Conservation (phyloP, 2,797 vertebrate genomes). For the Spondyliosoma cantharus region DNA sequence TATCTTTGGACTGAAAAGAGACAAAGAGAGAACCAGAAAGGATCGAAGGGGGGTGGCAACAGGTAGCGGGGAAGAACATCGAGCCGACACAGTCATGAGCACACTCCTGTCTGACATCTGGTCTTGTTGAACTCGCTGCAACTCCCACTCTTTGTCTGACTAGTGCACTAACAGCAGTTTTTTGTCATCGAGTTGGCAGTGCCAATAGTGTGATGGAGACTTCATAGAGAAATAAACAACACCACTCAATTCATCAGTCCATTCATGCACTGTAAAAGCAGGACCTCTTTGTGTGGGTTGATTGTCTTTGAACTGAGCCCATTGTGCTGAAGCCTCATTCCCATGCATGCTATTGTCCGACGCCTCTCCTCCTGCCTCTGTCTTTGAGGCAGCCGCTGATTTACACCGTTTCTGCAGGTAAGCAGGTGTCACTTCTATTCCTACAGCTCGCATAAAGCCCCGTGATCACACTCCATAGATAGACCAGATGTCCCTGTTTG, state of each 20-base stretch:
- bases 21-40: constrained; percentile 38
- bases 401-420: constrained; percentile 75
- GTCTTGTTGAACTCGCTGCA: constrained; percentile 58
- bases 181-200: constrained; percentile 55
- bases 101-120: constrained; percentile 57
- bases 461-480: constrained; percentile 67
- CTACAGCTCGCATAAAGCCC: constrained; percentile 59
- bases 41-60: constrained; percentile 14
- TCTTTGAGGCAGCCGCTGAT: constrained; percentile 69
- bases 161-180: constrained; percentile 58
- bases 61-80: constrained; percentile 27
- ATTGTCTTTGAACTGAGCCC: constrained; percentile 75
- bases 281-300: constrained; percentile 68
- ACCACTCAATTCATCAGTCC: constrained; percentile 70
- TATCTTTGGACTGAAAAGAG: constrained; percentile 51
- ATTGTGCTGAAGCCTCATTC: constrained; percentile 69
- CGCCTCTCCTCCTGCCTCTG: constrained; percentile 44
- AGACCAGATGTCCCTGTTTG: constrained; percentile 76
- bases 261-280: constrained; percentile 70
- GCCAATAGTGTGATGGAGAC: constrained; percentile 73
- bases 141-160: constrained; percentile 64
- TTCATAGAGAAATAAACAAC: constrained; percentile 70
- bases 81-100: constrained; percentile 16
- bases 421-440: constrained; percentile 80
- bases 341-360: constrained; percentile 67